Evolutionary conservation across 2,797 vertebrate genomes (phyloP).

Genomic region (Parauchenoglanis punctatus): DNA sequence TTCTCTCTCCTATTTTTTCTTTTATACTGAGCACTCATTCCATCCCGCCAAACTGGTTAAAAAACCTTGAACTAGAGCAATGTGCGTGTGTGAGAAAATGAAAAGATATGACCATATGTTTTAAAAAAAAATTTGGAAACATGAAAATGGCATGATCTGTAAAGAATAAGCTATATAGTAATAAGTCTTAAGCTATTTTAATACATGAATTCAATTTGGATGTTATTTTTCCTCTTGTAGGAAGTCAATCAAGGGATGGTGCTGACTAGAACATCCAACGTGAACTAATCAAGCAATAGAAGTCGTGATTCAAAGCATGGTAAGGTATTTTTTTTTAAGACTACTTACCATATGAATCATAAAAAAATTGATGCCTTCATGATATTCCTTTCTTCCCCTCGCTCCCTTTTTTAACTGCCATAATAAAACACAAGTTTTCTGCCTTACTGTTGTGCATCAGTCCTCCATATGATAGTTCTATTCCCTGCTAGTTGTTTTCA

Average conservation of each 20-base stretch:
- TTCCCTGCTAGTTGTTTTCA: slow-evolving; percentile 51
- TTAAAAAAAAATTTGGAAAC: slow-evolving; percentile 3
- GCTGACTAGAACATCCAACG: slow-evolving; percentile 73
- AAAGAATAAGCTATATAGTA: slow-evolving; percentile 35
- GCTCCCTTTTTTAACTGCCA: slow-evolving; percentile 58
- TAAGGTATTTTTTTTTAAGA: slow-evolving; percentile 54
- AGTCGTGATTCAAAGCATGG: slow-evolving; percentile 79
- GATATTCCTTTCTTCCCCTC: slow-evolving; percentile 38
- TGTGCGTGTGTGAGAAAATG: not conserved
- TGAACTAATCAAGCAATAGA: slow-evolving; percentile 75
- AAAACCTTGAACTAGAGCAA: not conserved
- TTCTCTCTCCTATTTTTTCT: not conserved
- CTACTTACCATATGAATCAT: slow-evolving; percentile 18
- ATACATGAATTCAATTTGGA: slow-evolving; percentile 23
- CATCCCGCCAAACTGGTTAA: slow-evolving; percentile 9
- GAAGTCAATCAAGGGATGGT: slow-evolving; percentile 79
- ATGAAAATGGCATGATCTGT: not conserved
- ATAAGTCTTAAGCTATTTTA: not conserved
- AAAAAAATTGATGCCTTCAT: not conserved
- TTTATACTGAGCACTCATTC: slow-evolving; percentile 3
- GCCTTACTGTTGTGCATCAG: slow-evolving; percentile 61
- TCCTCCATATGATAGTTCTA: slow-evolving; percentile 54
- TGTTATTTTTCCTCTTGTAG: slow-evolving; percentile 65
- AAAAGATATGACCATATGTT: not conserved
- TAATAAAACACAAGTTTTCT: slow-evolving; percentile 46